Evolutionary conservation across 2,888 invertebrate species (phyloP).

Genomic region (Orthonevra nobilis): DNA sequence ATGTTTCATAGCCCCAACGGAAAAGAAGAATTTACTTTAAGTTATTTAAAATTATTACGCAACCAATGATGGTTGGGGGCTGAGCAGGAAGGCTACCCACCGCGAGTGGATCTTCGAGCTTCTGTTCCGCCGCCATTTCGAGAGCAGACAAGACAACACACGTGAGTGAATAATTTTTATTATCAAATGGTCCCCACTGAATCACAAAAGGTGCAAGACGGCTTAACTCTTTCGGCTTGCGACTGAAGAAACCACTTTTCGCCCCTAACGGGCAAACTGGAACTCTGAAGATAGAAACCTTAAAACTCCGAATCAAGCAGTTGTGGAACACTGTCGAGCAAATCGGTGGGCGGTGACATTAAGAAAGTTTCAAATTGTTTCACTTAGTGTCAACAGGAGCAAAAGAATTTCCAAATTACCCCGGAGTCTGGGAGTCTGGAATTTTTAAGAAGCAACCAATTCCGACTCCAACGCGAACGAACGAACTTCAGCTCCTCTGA

Average conservation of each 20-base stretch:
- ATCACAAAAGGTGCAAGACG: neutral
- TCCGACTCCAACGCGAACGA: too few relatives aligned
- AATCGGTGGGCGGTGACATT: conserved; percentile 29
- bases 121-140: conserved; percentile 8
- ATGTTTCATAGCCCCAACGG: conserved; percentile 14
- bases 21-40: conserved; percentile 24
- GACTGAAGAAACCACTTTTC: neutral
- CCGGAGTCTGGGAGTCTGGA: neutral
- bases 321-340: conserved; percentile 1
- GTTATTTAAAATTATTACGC: conserved; percentile 52
- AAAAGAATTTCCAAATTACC: conserved; percentile 25
- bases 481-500: too few relatives aligned
- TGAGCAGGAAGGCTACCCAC: neutral
- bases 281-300: conserved; percentile 38
- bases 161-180: conserved; percentile 47
- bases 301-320: conserved; percentile 17
- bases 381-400: conserved; percentile 55
- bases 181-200: conserved; percentile 21
- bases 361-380: conserved; percentile 63
- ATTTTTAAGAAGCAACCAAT: conserved; percentile 24
- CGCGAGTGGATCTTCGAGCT: conserved; percentile 19
- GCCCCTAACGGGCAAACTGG: conserved; percentile 15
- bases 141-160: too few relatives aligned
- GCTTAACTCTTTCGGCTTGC: neutral
- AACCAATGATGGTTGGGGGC: conserved; percentile 32